Conservation (phyloP, 1,140 invertebrate genomes). For the Zaprionus camerounensis region DNA sequence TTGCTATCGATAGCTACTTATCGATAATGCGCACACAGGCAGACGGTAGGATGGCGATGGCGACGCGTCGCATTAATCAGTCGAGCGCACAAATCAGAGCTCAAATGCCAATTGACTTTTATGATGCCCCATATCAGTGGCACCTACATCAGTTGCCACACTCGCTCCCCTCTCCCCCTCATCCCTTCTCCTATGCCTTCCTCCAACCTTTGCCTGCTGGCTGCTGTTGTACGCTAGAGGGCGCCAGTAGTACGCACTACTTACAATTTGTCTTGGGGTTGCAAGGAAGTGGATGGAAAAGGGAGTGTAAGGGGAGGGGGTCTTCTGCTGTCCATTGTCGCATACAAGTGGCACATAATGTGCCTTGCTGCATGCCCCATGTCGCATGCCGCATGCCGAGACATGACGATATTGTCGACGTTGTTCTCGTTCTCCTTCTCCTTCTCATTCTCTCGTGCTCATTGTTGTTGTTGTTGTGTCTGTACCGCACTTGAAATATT, state of each 20-base stretch:
- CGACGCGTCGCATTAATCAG: conserved; percentile 53
- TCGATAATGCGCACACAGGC: conserved; percentile 21
- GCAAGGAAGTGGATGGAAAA: no score
- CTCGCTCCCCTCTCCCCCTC: no score
- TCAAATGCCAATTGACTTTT: conserved; percentile 75
- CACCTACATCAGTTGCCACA: background rate
- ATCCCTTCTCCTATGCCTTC: no score
- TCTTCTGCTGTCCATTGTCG: conserved; percentile 59
- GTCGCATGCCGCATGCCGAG: conserved; percentile 35
- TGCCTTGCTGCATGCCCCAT: conserved; percentile 55
- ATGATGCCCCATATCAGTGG: conserved; percentile 36
- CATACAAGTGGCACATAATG: conserved; percentile 65
- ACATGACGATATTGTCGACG: conserved; percentile 40
- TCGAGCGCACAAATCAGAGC: conserved; percentile 74
- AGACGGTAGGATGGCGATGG: background rate
- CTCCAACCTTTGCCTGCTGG: background rate
- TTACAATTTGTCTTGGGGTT: conserved; percentile 66
- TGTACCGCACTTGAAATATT: conserved; percentile 70
- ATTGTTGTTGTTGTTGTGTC: conserved; percentile 33
- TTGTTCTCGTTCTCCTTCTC: conserved; percentile 25
- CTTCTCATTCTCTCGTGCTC: conserved; percentile 4
- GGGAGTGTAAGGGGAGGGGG: background rate
- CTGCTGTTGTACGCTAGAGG: conserved; percentile 24
- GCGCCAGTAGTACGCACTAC: conserved; percentile 51
- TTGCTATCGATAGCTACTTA: conserved; percentile 60